Percentiles rank a stretch among this genome's conserved stretches.
These are phyloP conservation scores for Merodon equestris DNA, from an alignment of 2,888 invertebrate species.

Conservation along the genomic window DNA sequence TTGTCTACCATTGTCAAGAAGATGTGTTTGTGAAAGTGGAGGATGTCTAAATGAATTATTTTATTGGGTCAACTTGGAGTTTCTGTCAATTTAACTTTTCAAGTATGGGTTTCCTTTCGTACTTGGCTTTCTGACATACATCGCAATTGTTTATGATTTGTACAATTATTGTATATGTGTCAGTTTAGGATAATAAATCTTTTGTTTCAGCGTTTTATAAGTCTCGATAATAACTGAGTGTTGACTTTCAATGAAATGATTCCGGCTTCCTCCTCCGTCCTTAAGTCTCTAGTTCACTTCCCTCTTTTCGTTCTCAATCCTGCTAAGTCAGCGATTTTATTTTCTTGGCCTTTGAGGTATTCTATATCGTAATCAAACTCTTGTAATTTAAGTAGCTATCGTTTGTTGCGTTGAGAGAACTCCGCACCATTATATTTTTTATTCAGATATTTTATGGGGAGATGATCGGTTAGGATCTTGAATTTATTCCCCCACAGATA, in stretches of 20 bases:
- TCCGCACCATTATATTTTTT: constrained; percentile 54
- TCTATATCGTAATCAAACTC: constrained; percentile 50
- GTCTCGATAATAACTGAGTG: no score
- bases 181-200: constrained; percentile 14
- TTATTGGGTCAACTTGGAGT: no score
- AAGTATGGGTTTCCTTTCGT: constrained; percentile 12
- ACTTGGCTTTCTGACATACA: constrained; percentile 17
- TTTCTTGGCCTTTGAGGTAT: constrained; percentile 53
- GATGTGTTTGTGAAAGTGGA: neutral
- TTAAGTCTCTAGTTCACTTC: constrained; percentile 16
- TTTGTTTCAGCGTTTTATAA: no score
- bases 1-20: neutral
- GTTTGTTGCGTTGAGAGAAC: neutral
- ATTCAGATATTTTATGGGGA: constrained; percentile 50
- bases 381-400: neutral
- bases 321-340: constrained; percentile 61
- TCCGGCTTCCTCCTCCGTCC: constrained; percentile 35
- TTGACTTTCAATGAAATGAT: constrained; percentile 51
- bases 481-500: constrained; percentile 54
- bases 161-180: constrained; percentile 23
- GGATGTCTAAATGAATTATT: neutral
- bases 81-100: no score
- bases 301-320: constrained; percentile 26
- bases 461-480: constrained; percentile 53
- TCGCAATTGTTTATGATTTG: constrained; percentile 53